Evolutionary conservation across 1,140 invertebrate genomes (phyloP), one percentile per base, ranked within the genome.

Genomic region (Calephelis virginiensis): DNA sequence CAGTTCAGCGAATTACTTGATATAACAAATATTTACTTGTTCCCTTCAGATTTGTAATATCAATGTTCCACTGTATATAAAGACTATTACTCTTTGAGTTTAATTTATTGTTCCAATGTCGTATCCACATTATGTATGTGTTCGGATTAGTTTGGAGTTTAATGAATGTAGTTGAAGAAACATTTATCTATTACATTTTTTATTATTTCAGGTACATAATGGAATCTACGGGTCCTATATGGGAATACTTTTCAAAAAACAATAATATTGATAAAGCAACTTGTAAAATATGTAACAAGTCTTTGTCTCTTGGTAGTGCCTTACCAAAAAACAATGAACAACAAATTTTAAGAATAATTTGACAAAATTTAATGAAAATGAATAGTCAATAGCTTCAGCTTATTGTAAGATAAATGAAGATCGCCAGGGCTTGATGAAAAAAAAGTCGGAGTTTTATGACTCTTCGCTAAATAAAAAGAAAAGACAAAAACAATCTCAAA

Each of bases 261-360:
- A 48, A 61, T 61, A 37, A 61, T 61, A 61, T 61, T 40, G 38
- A 61, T 40, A 61, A 40, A 61, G 59, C 28, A 61, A 61, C 59
- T 61, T 61, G 59, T 61, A n/a, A 61, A 61, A 38, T 61, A 61
- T 61, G 59, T 48, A 48, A 48, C 28, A 61, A 61, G 59, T 37
- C 37, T 61, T 38, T 61, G 17, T 61, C 10, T 61, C 59, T 61
- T 61, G 59, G 28, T 28, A 28, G 28, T 28, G 28, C 28, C 28
- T 28, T 61, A 61, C 12, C 10, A 37, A 28, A 37, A 61, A 61
- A 61, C 59, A 61, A 38, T 40, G 37, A 43, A 17, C 37, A 61
- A 61, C 37, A 43, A 61, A 28, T 28, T 4, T 28, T 28, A 28
- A 28, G 28, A 28, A 28, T 28, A 2, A 28, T 28, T 28, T 28